Evolutionary conservation across 2,888 invertebrate species (phyloP), one percentile per base, ranked within the genome.

Genomic region (Euphydryas editha): DNA sequence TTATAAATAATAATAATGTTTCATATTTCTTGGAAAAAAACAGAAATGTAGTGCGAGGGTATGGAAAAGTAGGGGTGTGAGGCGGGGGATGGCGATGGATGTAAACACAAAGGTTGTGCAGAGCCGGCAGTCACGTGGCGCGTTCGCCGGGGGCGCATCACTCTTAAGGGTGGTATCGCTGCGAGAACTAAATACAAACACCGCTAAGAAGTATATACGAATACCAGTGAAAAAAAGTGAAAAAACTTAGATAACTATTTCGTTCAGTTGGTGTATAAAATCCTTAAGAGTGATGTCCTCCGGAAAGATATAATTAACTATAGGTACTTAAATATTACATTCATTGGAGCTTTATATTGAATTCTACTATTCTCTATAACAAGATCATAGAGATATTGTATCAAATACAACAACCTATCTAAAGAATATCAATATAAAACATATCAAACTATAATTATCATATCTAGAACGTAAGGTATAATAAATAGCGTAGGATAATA

Each of bases 91-190:
- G 75, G 72, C 75, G 81, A 75, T 78, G 80, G 87, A 83, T 89
- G 92, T 92, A 90, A 92, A 92, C 92, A 92, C 86, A 86, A 87
- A 88, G 87, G 81, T 81, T 81, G 78, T 76, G 82, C 80, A 77
- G 79, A 77, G 81, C 85, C 90, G 90, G 88, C 92, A 92, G 92
- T 92, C 92, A 92, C 92, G 91, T 92, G 92, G 90, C 85, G 91
- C 86, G 85, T 81, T 83, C 78, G 88, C 88, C 92, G 89, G 90
- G 91, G 89, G 90, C 88, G 91, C 92, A 91, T 92, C 92, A 92
- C 92, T 91, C 87, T 88, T 89, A 87, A 82, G 88, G 88, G 84
- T 80, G 81, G 75, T 75, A 76, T 79, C 75, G 72, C 74, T 69
- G 49, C 65, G 71, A 71, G 74, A 76, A 59, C 56, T 62, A 62